phyloP scores from a whole-genome alignment of 2,888 invertebrate genomes.

The Tetranychus truncatus region DNA sequence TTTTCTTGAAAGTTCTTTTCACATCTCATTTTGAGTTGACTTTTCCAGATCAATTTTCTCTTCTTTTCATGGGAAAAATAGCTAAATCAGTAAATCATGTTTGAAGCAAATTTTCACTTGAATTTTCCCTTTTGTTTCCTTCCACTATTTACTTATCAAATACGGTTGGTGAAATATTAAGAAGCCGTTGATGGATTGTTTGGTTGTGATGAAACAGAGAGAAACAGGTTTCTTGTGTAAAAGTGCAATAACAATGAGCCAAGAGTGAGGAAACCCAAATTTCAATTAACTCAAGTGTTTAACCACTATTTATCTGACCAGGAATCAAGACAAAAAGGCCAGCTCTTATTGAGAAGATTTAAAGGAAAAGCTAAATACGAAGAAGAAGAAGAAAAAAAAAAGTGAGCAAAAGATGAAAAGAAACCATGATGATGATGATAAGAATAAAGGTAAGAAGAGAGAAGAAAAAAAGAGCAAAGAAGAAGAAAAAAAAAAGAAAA shows the following conservation, averaged over 20 bases:
- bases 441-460: background rate
- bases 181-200: too few relatives aligned
- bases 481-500: background rate
- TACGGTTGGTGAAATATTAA: too few relatives aligned
- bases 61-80: too few relatives aligned
- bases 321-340: background rate
- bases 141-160: too few relatives aligned
- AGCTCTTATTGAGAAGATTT: background rate
- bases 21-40: too few relatives aligned
- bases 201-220: background rate
- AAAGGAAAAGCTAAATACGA: background rate
- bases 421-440: background rate
- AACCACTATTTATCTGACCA: background rate
- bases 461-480: background rate
- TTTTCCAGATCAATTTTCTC: too few relatives aligned
- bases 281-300: conserved; percentile 1
- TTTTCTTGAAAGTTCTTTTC: too few relatives aligned
- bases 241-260: background rate
- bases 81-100: too few relatives aligned
- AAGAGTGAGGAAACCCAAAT: background rate
- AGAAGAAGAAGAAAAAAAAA: too few relatives aligned
- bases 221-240: background rate
- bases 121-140: too few relatives aligned
- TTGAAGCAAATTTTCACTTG: too few relatives aligned
- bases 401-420: background rate